Base-by-base conservation (phyloP, 2,797 vertebrate species). In the Hypotaenidia okinawae region DNA sequence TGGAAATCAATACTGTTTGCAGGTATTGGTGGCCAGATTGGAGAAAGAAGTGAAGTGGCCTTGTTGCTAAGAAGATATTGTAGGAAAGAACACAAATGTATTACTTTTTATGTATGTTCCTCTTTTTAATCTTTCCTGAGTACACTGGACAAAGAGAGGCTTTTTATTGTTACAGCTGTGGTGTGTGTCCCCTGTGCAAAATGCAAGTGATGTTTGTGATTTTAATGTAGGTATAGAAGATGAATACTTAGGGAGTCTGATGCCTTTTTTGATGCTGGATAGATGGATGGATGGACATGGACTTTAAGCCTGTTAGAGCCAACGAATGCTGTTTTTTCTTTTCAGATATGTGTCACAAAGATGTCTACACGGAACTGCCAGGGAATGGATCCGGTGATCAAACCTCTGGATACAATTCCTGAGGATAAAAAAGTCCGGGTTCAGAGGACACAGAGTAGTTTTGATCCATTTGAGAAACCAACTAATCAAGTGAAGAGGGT, bases 331-430 rank as follows among this genome's bases (percentile, higher is more conserved):
- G 49, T 64, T 94, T 93, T 91, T 76, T 84, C 79, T 72, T 93
- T 93, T 95, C 97, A 99, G 99, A 99, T 99, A 99, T 99, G 99
- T 98, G 99, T 99, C 98, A 98, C 99, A 97, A 99, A 99, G 99
- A 99, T 99, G 99, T 99, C 99, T 97, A 99, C 99, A 98, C 99
- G 98, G 97, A 99, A 99, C 98, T 99, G 98, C 98, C 99, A 99
- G 98, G 99, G 99, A 98, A 98, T 98, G 94, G 99, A 99, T 98
- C 99, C 99, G 80, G 98, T 99, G 98, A 99, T 99, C 98, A 99
- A 99, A 97, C 98, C 98, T 96, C 98, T 99, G 98, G 99, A 99
- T 97, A 99, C 98, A 98, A 99, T 99, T 98, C 99, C 98, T 98
- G 99, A 99, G 96, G 99, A 99, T 97, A 99, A 99, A 97, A 99